Conservation (phyloP, 2,797 vertebrate genomes). For the Bufotes viridis region DNA sequence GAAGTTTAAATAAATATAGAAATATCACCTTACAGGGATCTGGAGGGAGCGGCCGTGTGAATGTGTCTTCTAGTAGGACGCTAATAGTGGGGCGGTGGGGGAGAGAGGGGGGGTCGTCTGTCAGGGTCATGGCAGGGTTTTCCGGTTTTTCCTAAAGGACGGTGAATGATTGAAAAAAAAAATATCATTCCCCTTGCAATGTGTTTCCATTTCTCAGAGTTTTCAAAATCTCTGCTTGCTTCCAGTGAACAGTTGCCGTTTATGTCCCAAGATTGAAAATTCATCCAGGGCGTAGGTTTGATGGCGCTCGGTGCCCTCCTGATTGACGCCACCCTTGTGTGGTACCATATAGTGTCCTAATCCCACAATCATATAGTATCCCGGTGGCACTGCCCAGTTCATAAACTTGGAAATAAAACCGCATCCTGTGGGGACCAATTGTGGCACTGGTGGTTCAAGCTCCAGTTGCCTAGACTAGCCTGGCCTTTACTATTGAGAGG, state of each 20-base stretch:
- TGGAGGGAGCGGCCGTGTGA: constrained; percentile 42
- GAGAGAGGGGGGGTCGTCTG: neutral
- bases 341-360: too few species aligned
- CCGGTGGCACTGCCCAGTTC: too few species aligned
- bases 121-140: neutral
- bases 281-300: too few species aligned
- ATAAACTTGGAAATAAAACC: too few species aligned
- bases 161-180: neutral
- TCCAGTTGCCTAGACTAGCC: too few species aligned
- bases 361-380: too few species aligned
- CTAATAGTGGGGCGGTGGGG: neutral
- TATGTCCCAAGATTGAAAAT: too few species aligned
- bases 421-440: too few species aligned
- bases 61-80: neutral
- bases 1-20: constrained; percentile 80
- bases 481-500: too few species aligned
- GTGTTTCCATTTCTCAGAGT: neutral
- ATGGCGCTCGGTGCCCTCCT: too few species aligned
- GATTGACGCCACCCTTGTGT: too few species aligned
- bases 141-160: neutral
- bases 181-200: neutral
- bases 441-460: too few species aligned
- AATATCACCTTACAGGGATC: constrained; percentile 77
- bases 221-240: neutral
- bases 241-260: neutral